A percentile compares a stretch with the other conserved stretches of the same genome.
Evolutionary conservation across 1,140 invertebrate species (phyloP).

Genomic region (Ostrea denselamellosa): DNA sequence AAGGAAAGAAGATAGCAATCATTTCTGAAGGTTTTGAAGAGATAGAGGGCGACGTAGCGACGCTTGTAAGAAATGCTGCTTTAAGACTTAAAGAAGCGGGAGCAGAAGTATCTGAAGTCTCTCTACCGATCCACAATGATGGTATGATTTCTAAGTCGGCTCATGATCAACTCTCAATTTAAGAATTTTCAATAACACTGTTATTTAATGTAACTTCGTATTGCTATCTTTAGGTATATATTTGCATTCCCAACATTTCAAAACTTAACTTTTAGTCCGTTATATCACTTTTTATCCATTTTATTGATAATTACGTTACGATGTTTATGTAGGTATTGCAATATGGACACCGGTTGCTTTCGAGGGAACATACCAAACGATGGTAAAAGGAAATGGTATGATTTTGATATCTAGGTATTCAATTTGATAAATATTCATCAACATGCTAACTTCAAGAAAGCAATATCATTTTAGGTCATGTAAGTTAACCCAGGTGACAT

Average conservation of each 20-base stretch:
- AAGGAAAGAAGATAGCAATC: slow-evolving; percentile 42
- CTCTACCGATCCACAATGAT: slow-evolving; percentile 54
- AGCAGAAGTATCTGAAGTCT: slow-evolving; percentile 54
- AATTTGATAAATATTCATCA: too few species aligned
- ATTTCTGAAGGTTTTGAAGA: slow-evolving; percentile 41
- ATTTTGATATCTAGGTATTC: not conserved
- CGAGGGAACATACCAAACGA: slow-evolving; percentile 59
- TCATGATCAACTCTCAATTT: too few species aligned
- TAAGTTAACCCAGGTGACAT: too few species aligned
- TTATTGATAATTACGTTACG: not conserved
- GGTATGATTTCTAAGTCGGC: not conserved
- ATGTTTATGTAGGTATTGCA: slow-evolving; percentile 47
- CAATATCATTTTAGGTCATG: too few species aligned
- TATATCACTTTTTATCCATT: too few species aligned
- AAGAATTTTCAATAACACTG: too few species aligned
- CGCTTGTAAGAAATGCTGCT: slow-evolving; percentile 43
- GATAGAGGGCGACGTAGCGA: slow-evolving; percentile 13
- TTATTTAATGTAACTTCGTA: too few species aligned
- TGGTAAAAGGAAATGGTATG: slow-evolving; percentile 57
- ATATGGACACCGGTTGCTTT: slow-evolving; percentile 56
- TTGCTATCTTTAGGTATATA: too few species aligned
- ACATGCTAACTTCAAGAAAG: too few species aligned
- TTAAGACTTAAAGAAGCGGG: slow-evolving; percentile 38
- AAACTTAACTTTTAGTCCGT: too few species aligned
- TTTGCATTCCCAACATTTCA: too few species aligned